phyloP scores from a whole-genome alignment of 2,888 invertebrate genomes.

The Trachelus iudaicus region DNA sequence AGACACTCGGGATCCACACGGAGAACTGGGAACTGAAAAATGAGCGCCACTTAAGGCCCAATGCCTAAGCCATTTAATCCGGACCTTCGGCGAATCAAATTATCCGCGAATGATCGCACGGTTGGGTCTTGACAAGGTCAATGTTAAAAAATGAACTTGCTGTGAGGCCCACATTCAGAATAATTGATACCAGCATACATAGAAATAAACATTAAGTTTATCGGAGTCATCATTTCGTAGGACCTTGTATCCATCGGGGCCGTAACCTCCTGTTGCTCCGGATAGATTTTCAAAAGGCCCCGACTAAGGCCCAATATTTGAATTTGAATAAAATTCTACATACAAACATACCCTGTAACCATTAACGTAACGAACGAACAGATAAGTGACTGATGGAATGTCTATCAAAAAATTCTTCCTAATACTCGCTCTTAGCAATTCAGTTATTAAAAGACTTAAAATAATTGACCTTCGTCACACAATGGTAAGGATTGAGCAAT shows the following conservation, averaged over 20 bases:
- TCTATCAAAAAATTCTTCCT: neutral
- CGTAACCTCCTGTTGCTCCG: neutral
- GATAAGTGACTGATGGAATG: neutral
- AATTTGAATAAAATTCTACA: neutral
- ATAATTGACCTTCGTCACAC: neutral
- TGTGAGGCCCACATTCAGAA: neutral
- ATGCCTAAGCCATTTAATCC: neutral
- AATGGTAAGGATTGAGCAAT: neutral
- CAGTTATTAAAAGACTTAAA: neutral
- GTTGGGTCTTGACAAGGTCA: neutral
- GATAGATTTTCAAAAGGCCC: neutral
- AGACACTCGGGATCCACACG: neutral
- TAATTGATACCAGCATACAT: neutral
- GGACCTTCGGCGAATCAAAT: constrained; percentile 3
- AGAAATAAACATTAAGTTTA: neutral
- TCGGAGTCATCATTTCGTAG: neutral
- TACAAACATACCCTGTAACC: neutral
- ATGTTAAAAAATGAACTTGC: constrained; percentile 3
- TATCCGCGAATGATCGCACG: constrained; percentile 1
- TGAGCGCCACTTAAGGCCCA: neutral
- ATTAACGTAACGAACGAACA: neutral
- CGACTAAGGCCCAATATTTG: neutral
- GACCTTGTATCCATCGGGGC: neutral
- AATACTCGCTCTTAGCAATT: neutral
- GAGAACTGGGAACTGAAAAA: neutral